Conservation (phyloP, 2,797 vertebrate genomes). For the Melopsittacus undulatus region DNA sequence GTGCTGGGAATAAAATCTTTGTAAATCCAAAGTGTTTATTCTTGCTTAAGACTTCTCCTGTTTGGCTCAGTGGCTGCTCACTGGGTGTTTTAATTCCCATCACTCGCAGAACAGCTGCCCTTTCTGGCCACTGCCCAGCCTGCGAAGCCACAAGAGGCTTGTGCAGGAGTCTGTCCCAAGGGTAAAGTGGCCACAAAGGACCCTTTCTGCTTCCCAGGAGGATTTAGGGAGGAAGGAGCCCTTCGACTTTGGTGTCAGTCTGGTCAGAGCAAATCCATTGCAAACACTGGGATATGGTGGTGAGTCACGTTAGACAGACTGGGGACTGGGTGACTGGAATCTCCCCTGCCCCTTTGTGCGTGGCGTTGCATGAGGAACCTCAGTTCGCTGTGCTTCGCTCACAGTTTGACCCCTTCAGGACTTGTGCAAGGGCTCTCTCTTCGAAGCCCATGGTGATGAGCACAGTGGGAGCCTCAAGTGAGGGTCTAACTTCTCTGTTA, state of each 20-base stretch:
- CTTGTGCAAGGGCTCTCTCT: background rate
- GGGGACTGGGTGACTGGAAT: background rate
- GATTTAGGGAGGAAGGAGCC: background rate
- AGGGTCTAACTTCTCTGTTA: background rate
- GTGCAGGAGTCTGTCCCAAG: background rate
- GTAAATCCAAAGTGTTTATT: conserved; percentile 31
- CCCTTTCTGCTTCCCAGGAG: conserved; percentile 1
- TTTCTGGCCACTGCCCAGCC: background rate
- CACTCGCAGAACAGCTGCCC: conserved; percentile 3
- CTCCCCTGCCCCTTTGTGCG: background rate
- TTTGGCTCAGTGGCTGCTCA: background rate
- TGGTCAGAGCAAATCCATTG: background rate
- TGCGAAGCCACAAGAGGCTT: background rate
- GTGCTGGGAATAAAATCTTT: background rate
- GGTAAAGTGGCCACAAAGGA: background rate
- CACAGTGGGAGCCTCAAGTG: background rate
- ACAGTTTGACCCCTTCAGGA: background rate
- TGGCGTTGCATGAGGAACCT: background rate
- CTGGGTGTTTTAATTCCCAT: background rate
- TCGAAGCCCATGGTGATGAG: fast-evolving
- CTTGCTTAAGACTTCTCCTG: conserved; percentile 6
- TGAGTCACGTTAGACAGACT: background rate
- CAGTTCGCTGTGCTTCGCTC: background rate
- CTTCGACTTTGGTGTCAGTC: background rate
- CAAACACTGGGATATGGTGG: background rate